These are phyloP conservation scores for Drosophila prosaltans DNA, from an alignment of 1,140 invertebrate genomes.

Conservation along the genomic window DNA sequence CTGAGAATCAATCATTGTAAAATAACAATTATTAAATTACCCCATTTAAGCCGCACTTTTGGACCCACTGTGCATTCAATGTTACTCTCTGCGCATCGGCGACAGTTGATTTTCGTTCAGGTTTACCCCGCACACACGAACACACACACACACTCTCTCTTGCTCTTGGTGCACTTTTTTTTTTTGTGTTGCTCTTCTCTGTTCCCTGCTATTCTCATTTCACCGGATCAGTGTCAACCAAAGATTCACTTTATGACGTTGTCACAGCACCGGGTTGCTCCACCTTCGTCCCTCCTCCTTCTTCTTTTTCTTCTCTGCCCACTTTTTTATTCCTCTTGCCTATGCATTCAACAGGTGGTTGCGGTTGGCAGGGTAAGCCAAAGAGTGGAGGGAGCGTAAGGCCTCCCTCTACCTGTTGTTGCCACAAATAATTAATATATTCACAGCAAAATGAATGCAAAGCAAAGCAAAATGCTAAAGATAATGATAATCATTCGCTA, in stretches of 20 bases:
- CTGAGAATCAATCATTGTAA: background rate
- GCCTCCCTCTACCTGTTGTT: background rate
- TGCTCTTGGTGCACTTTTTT: background rate
- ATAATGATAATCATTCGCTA: conserved; percentile 30
- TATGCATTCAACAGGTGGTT: conserved; percentile 44
- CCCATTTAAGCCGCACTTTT: background rate
- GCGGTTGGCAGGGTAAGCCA: background rate
- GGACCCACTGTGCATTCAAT: background rate
- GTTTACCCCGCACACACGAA: background rate
- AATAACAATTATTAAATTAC: background rate
- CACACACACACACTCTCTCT: background rate
- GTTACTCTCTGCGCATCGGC: conserved; percentile 1
- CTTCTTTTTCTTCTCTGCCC: background rate
- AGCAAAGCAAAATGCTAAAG: background rate
- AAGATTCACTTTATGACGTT: conserved; percentile 28
- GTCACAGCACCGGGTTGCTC: conserved; percentile 10
- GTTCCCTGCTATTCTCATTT: background rate
- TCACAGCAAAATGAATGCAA: conserved; percentile 18
- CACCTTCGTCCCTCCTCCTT: background rate
- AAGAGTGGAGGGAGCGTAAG: too few species aligned
- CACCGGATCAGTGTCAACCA: conserved; percentile 24
- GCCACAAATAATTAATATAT: conserved; percentile 30
- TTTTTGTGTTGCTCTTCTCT: background rate
- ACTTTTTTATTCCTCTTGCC: background rate
- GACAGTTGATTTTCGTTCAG: background rate